Percentiles rank a stretch among this genome's conserved stretches.
phyloP scores from a whole-genome alignment of 1,140 invertebrate species.

The Diuraphis noxia region DNA sequence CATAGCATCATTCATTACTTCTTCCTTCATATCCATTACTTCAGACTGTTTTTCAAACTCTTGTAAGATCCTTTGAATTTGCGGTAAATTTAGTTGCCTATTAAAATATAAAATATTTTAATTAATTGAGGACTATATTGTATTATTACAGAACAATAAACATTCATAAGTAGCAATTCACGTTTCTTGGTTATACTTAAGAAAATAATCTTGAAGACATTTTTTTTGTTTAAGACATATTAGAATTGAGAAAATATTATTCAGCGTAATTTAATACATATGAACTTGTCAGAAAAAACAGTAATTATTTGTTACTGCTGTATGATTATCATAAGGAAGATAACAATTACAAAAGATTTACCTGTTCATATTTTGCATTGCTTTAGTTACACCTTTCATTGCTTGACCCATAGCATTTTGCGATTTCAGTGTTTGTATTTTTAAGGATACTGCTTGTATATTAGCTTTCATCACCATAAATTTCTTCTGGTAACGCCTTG shows the following conservation, averaged over 20 bases:
- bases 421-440: slow-evolving; percentile 96
- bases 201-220: too few species aligned
- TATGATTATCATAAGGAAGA: background rate
- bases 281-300: background rate
- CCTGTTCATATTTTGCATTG: slow-evolving; percentile 98
- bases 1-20: slow-evolving; percentile 99
- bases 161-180: background rate
- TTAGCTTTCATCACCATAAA: slow-evolving; percentile 99
- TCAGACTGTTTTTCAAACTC: slow-evolving; percentile 99
- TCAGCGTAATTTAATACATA: background rate
- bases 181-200: too few species aligned
- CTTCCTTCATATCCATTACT: slow-evolving; percentile 99
- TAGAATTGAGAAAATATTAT: background rate
- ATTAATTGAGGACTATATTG: slow-evolving; percentile 19
- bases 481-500: slow-evolving; percentile 93
- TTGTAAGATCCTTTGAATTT: slow-evolving; percentile 98
- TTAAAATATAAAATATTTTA: slow-evolving; percentile 49
- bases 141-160: background rate
- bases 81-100: slow-evolving; percentile 93
- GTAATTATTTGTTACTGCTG: background rate
- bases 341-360: slow-evolving; percentile 58
- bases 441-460: slow-evolving; percentile 97
- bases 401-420: slow-evolving; percentile 99
- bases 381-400: slow-evolving; percentile 98
- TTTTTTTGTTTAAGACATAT: background rate